Conservation (phyloP, 2,113 vertebrate species). For the Romanogobio albipinnatus region DNA sequence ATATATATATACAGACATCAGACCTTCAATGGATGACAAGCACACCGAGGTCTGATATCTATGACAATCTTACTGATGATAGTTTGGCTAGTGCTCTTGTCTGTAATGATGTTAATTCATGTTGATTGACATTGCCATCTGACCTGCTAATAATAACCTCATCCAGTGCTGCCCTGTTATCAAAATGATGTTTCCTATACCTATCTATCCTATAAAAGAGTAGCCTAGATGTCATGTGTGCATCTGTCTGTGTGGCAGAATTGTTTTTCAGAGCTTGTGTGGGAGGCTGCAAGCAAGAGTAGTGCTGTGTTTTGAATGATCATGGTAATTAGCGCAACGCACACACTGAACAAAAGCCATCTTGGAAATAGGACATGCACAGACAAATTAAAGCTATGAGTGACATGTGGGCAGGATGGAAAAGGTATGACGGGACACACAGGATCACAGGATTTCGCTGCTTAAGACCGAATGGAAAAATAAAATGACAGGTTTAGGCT, state of each 20-base stretch:
- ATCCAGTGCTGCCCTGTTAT: background rate
- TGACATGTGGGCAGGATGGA: background rate
- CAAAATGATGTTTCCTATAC: conserved; percentile 30
- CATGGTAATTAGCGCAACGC: conserved; percentile 59
- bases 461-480: background rate
- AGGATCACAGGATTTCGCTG: background rate
- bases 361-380: conserved; percentile 47
- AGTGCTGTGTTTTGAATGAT: conserved; percentile 56
- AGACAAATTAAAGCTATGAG: conserved; percentile 35
- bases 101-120: conserved; percentile 35
- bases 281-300: conserved; percentile 54
- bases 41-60: background rate
- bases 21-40: background rate
- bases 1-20: background rate
- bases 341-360: conserved; percentile 53
- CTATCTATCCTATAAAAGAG: conserved; percentile 28
- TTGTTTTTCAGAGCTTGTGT: conserved; percentile 48
- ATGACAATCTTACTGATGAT: background rate
- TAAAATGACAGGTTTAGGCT: background rate
- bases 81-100: conserved; percentile 10
- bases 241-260: conserved; percentile 22
- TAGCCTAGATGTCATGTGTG: background rate
- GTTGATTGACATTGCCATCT: conserved; percentile 14
- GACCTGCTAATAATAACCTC: conserved; percentile 6
- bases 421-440: background rate